Base-by-base conservation (phyloP, 2,797 vertebrate species). In the Phyllotis vaccarum region DNA sequence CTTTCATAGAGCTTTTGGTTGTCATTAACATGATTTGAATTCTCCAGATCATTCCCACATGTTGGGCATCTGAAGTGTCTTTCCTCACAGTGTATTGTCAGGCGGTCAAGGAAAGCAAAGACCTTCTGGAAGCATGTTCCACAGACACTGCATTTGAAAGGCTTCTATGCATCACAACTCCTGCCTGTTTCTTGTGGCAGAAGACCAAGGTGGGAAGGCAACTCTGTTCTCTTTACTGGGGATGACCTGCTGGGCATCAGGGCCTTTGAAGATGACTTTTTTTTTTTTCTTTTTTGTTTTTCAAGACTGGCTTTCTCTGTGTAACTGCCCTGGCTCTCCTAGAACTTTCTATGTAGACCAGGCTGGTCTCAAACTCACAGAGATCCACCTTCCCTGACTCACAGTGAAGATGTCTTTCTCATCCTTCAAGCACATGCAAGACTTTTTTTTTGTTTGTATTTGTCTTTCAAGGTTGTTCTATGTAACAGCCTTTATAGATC, bases 81-180 rank as follows among this genome's bases (percentile, higher is more conserved):
- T 37, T 76, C 79, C 62, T 40, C 11, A 56, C 49, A 72, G 19
- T 27, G 68, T 29, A 75, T 86, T 22, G 93, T 27, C 16, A 96
- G 75, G 34, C 95, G 95, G 68, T 86, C 14, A 0, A 96, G 83
- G 40, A 96, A 90, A 3, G 11, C 1, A 1, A 86, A 95, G 43
- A 83, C 94, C 58, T 93, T 82, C 11, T 12, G 37, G 80, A 96
- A 96, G 78, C 79, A 40, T 21, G 29, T 68, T 46, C 66, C 85
- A 72, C 70, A 40, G 70, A 21, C 2, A 22, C 70, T 40, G 8
- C 19, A 24, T 72, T 72, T 40, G 70, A 0, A 86, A 54, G 37
- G 52, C 24, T 56, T 66, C 79, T 29, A 49, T 37, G 54, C 0
- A 1, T 5, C 24, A 27, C 1, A 54, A 34, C 3, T 10, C 40